Conservation (phyloP, 2,113 vertebrate genomes). For the Crypturellus undulatus region DNA sequence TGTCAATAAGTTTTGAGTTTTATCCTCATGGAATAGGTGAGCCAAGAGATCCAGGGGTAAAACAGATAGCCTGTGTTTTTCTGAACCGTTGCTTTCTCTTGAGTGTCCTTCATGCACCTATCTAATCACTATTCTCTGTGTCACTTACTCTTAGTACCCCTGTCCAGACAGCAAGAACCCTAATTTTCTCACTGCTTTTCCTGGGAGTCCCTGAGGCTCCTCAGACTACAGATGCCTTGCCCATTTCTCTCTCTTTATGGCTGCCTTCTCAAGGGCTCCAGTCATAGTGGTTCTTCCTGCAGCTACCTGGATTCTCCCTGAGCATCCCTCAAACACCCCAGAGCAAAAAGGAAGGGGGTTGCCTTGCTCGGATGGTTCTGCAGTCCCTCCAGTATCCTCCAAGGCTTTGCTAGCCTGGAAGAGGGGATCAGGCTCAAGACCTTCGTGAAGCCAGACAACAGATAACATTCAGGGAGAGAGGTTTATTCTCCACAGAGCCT, state of each 20-base stretch:
- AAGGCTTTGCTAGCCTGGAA: background rate
- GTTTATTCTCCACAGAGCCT: slow-evolving; percentile 15
- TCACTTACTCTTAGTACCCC: background rate
- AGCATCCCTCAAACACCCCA: background rate
- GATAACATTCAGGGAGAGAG: background rate
- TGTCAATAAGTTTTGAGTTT: background rate
- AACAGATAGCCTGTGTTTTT: background rate
- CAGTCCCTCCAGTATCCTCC: background rate
- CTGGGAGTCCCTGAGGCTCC: background rate
- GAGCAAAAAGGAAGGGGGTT: background rate
- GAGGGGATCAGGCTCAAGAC: background rate
- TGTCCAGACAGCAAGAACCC: background rate
- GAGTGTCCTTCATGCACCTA: background rate
- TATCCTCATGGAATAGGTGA: background rate
- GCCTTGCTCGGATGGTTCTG: background rate
- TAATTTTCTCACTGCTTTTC: background rate
- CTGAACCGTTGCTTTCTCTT: background rate
- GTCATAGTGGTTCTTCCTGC: background rate
- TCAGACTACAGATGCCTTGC: background rate
- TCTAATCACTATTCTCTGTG: background rate
- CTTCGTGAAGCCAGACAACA: background rate
- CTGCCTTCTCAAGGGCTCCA: background rate
- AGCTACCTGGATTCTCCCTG: fast-evolving
- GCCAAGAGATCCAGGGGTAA: background rate
- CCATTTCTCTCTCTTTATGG: background rate